A percentile compares a stretch with the other conserved stretches of the same genome.
These are phyloP conservation scores for Rhombomys opimus DNA, from an alignment of 2,113 vertebrate genomes.

Conservation along the genomic window DNA sequence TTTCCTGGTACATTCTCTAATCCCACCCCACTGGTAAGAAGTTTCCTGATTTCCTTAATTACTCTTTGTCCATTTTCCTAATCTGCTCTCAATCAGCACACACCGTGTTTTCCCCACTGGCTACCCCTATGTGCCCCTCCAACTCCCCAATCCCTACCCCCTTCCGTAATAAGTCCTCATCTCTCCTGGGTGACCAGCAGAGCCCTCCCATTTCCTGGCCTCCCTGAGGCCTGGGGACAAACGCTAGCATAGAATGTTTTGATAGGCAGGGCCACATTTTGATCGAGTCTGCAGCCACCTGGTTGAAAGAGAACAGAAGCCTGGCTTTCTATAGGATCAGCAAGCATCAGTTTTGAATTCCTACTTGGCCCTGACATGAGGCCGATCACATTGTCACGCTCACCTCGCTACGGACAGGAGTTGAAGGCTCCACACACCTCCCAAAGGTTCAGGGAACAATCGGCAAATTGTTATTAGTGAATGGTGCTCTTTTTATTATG, in stretches of 20 bases:
- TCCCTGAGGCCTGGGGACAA: background rate
- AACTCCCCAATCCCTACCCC: background rate
- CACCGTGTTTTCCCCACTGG: no score
- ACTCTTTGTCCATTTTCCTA: background rate
- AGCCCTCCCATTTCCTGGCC: background rate
- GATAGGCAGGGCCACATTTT: background rate
- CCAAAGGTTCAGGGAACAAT: conserved; percentile 58
- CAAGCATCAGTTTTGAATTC: conserved; percentile 37
- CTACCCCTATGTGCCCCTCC: background rate
- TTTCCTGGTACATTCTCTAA: background rate
- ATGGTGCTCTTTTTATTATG: conserved; percentile 60
- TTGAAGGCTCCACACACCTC: background rate
- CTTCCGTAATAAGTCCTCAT: background rate
- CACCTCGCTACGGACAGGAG: background rate
- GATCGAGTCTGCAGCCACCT: background rate
- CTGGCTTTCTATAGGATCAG: conserved; percentile 8
- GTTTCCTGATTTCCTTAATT: background rate
- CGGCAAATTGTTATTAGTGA: conserved; percentile 68
- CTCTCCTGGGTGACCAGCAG: background rate
- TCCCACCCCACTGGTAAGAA: background rate
- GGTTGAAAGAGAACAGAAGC: background rate
- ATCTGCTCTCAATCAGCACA: background rate
- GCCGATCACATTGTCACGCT: conserved; percentile 47
- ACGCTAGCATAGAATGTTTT: background rate
- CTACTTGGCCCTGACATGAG: conserved; percentile 60